These are phyloP conservation scores for Cephalopachus bancanus DNA, from an alignment of 2,797 vertebrate genomes.

Conservation along the genomic window DNA sequence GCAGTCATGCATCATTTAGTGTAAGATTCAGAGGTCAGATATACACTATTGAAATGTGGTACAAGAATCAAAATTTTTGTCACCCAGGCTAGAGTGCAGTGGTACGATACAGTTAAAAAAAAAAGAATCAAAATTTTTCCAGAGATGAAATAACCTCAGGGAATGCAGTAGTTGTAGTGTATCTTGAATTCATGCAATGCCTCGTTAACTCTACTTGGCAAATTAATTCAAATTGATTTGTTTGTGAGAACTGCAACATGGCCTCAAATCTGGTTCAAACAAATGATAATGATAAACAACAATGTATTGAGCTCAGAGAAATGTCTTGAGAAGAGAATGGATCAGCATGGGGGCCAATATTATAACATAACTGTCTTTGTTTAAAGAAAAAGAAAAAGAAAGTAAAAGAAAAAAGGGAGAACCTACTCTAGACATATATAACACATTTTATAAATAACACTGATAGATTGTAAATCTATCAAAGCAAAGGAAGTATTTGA, in stretches of 20 bases:
- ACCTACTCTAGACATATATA: background rate
- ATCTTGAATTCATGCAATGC: constrained; percentile 70
- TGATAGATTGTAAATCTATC: background rate
- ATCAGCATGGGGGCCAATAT: background rate
- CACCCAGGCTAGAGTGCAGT: no score
- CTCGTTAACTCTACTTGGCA: constrained; percentile 76
- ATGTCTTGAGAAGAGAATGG: constrained; percentile 9
- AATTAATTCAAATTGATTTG: constrained; percentile 83
- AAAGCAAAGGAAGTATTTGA: constrained; percentile 45
- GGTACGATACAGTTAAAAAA: no score
- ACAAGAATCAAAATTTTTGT: constrained; percentile 61
- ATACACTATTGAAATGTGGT: background rate
- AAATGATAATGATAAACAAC: constrained; percentile 62
- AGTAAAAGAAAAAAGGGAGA: background rate
- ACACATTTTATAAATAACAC: background rate
- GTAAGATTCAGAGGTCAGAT: constrained; percentile 60
- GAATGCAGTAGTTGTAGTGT: constrained; percentile 14
- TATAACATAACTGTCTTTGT: background rate
- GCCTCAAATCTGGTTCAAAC: constrained; percentile 69
- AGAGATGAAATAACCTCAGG: constrained; percentile 62
- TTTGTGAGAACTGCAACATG: constrained; percentile 69
- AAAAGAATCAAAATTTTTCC: constrained; percentile 64
- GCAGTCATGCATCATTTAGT: constrained; percentile 34
- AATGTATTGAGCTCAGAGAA: constrained; percentile 35
- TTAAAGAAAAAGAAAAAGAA: background rate